Percentiles rank a stretch among this genome's conserved stretches.
Conservation (phyloP, 2,113 vertebrate species). For the Heterotilapia buettikoferi region DNA sequence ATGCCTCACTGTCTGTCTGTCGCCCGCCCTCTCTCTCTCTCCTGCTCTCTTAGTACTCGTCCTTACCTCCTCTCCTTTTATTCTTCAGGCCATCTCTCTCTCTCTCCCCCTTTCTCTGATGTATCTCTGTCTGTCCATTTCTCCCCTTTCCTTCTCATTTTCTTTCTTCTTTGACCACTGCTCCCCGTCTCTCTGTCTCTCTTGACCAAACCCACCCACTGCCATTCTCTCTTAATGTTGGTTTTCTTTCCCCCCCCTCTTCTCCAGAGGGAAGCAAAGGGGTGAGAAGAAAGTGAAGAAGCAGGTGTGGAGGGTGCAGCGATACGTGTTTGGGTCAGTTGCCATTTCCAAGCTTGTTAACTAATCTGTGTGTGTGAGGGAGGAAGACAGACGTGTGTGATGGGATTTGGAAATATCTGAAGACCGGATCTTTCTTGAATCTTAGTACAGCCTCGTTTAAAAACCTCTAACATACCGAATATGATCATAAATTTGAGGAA, state of each 20-base stretch:
- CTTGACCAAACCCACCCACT: conserved; percentile 10
- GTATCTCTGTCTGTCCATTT: conserved; percentile 13
- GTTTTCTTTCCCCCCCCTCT: rapidly evolving
- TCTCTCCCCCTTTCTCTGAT: neutral
- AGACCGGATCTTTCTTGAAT: neutral
- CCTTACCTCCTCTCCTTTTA: conserved; percentile 48
- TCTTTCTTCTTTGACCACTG: conserved; percentile 25
- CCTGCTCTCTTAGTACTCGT: conserved; percentile 39
- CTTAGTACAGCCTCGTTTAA: conserved; percentile 1
- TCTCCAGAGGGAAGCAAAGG: conserved; percentile 51
- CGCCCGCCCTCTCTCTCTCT: conserved; percentile 21
- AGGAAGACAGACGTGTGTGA: neutral
- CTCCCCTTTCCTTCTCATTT: conserved; percentile 1
- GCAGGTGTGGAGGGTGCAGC: conserved; percentile 12
- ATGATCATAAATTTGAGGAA: neutral
- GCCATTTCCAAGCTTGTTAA: conserved; percentile 51
- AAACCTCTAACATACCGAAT: neutral
- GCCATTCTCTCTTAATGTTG: neutral
- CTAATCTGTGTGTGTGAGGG: neutral
- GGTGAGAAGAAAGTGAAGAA: neutral
- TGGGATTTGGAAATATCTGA: conserved; percentile 5
- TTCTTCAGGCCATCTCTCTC: conserved; percentile 29
- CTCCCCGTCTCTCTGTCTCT: neutral
- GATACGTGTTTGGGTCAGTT: conserved; percentile 38
- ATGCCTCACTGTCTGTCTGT: conserved; percentile 69